Base-by-base conservation (phyloP, 2,888 invertebrate species). In the Aethes cnicana region DNA sequence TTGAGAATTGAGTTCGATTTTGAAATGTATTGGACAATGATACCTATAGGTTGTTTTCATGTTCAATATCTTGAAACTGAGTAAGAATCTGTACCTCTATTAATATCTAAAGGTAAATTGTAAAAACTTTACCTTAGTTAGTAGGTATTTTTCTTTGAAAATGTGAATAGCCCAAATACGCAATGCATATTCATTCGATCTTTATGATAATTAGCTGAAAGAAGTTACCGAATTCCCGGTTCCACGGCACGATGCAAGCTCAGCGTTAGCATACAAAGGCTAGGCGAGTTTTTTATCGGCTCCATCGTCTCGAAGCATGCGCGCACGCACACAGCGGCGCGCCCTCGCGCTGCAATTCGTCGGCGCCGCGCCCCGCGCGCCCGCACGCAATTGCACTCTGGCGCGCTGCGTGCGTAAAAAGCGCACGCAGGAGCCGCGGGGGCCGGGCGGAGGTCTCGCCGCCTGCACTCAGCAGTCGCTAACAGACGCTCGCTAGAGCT, bases 301-400 rank as follows among this genome's bases (percentile, higher is more conserved):
- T 77, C 72, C 75, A 77, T 76, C 70, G 74, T 74, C 72, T 71
- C 69, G 69, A 63, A 53, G 36, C 42, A 61, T 66, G 78, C 79
- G 66, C 43, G 26, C 17, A 81, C 85, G 67, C 88, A 84, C 84
- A 85, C 88, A 74, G 18, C 59, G 3, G 30, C 36, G 57, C 67
- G 85, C 85, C 84, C 86, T 84, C 86, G 77, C 70, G 84, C 85
- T 87, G 88, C 89, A 87, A 87, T 88, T 88, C 88, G 87, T 89
- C 78, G 83, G 72, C 70, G 64, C 63, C 72, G 68, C 74, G 68
- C 74, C 63, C 67, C 14, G 11, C 28, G 28, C 75, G 64, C 75
- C 81, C 84, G 82, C 83, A 79, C 85, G 86, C 88, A 88, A 88
- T 89, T 88, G 87, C 88, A 85, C 84, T 84, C 81, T 62, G 74